Percentiles rank a stretch among this genome's conserved stretches.
Evolutionary conservation across 2,797 vertebrate species (phyloP).

Genomic region (Molothrus aeneus): DNA sequence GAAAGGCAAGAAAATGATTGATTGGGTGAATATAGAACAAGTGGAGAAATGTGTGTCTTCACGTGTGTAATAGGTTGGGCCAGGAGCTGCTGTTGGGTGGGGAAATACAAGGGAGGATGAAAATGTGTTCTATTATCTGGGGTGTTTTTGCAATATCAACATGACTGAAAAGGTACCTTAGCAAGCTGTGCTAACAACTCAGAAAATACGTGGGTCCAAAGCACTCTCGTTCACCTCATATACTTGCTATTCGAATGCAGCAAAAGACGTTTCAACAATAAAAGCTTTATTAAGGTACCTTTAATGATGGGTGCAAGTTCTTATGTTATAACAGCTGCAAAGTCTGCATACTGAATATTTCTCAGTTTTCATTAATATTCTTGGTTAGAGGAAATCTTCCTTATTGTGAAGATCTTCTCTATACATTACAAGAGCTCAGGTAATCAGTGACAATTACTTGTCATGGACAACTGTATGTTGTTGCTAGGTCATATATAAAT

Average conservation of each 20-base stretch:
- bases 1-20: constrained; percentile 41
- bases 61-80: constrained; percentile 43
- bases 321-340: neutral
- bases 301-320: neutral
- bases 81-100: neutral
- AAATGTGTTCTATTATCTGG: neutral
- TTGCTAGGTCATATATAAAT: neutral
- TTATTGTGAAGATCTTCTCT: neutral
- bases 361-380: neutral
- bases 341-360: neutral
- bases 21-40: constrained; percentile 32
- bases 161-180: neutral
- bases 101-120: neutral
- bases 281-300: neutral
- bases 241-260: neutral
- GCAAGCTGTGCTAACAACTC: neutral
- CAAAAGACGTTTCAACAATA: neutral
- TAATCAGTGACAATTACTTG: neutral
- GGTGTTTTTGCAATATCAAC: neutral
- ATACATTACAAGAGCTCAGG: neutral
- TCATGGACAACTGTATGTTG: neutral
- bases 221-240: accelerated
- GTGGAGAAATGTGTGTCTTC: constrained; percentile 39
- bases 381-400: neutral
- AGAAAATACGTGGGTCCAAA: neutral